Base-by-base conservation (phyloP, 2,797 vertebrate species). In the Poecilia wingei region DNA sequence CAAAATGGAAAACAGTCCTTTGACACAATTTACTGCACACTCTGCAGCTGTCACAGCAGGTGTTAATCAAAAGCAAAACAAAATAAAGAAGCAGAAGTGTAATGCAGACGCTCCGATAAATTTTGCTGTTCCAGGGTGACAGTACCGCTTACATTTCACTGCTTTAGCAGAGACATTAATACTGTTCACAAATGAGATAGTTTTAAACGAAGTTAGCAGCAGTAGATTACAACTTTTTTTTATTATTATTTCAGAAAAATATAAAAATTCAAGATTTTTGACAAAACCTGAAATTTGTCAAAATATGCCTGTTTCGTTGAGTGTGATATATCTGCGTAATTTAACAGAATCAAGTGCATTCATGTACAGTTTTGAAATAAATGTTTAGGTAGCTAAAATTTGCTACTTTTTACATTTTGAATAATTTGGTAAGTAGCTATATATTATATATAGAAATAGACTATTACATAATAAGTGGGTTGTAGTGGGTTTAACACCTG, bases 1-100 rank as follows among this genome's bases (percentile, higher is more conserved):
- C 55, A 20, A 82, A 77, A 80, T 25, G n/a, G 22, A 79, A 75
- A 57, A 31, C n/a, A 22, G 41, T 12, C 43, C 16, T 59, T 28
- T 69, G 2, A 73, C 66, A 25, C 9, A n/a, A 33, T 75, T 59
- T 9, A 55, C 33, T 10, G 8, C 28, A 47, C 53, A 64, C 59
- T 22, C 8, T 41, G 64, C 53, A 61, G 39, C 70, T 49, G 74
- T 72, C 31, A 5, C 18, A 80, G 51, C 70, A 79, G 16, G 13
- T 79, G 55, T 72, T 33, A 64, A 64, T 81, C 20, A 51, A 55
- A 82, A 70, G 13, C 39, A 74, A 82, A 31, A 16, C 28, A 49
- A 36, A 0, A 14, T 6, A 70, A 49, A 8, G 31, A 45, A 39
- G 20, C n/a, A 53, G 39, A 55, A 1, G 6, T 77, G 46, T 57